These are phyloP conservation scores for Percina caprodes DNA, from an alignment of 2,113 vertebrate genomes.

Conservation along the genomic window DNA sequence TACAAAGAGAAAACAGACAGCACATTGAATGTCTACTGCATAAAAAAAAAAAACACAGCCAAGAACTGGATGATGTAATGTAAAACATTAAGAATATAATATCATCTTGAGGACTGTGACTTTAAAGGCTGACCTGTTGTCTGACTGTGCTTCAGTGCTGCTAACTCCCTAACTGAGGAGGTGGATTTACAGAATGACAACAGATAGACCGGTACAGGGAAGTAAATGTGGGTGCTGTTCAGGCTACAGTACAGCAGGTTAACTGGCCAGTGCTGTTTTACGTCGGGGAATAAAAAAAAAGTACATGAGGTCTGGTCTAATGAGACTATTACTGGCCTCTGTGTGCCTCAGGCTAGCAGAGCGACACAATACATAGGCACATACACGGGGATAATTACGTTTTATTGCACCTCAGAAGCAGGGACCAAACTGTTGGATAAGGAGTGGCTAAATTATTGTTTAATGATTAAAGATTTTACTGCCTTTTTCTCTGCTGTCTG, in stretches of 20 bases:
- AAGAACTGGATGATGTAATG: not conserved
- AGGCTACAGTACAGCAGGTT: slow-evolving; percentile 11
- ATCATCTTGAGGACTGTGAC: not conserved
- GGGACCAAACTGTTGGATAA: slow-evolving; percentile 47
- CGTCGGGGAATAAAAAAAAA: slow-evolving; percentile 41
- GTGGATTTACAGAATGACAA: slow-evolving; percentile 15
- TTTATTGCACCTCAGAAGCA: slow-evolving; percentile 55
- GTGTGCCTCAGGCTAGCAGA: slow-evolving; percentile 40
- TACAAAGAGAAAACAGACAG: not conserved
- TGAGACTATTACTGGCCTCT: slow-evolving; percentile 61
- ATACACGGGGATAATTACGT: slow-evolving; percentile 44
- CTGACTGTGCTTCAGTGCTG: not conserved
- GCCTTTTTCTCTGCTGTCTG: slow-evolving; percentile 2
- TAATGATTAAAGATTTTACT: slow-evolving; percentile 47
- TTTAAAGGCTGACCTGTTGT: not conserved
- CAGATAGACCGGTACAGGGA: slow-evolving; percentile 1
- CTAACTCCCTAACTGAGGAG: not conserved
- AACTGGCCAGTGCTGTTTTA: slow-evolving; percentile 37
- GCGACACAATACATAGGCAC: slow-evolving; percentile 44
- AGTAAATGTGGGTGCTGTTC: slow-evolving; percentile 19
- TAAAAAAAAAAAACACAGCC: not conserved
- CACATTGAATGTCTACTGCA: not conserved
- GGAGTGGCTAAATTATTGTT: slow-evolving; percentile 56
- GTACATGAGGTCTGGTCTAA: slow-evolving; percentile 55
- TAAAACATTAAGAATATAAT: not conserved